phyloP scores from a whole-genome alignment of 2,797 vertebrate species.

The Sandelia bainsii region DNA sequence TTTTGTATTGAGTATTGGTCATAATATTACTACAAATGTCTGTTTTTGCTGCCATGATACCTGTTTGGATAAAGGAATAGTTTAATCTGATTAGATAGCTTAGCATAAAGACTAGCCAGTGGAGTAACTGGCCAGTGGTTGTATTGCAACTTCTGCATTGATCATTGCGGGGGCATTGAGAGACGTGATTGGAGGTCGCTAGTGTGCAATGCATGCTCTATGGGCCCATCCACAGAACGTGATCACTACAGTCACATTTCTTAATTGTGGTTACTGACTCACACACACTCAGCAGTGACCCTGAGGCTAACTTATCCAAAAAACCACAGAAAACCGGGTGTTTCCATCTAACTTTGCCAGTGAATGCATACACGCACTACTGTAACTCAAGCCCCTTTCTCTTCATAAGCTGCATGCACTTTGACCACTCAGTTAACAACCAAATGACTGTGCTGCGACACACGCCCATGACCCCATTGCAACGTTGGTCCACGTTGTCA shows the following conservation, averaged over 20 bases:
- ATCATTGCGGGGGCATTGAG: too few species aligned
- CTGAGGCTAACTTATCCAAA: conserved; percentile 2
- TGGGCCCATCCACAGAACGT: background rate
- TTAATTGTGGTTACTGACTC: conserved; percentile 45
- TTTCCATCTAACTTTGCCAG: conserved; percentile 41
- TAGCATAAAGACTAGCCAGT: too few species aligned
- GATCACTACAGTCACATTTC: conserved; percentile 39
- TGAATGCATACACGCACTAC: background rate
- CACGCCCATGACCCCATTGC: conserved; percentile 40
- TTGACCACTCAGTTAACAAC: conserved; percentile 19
- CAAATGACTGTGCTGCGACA: conserved; percentile 39
- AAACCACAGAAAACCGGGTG: conserved; percentile 35
- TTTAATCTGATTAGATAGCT: too few species aligned
- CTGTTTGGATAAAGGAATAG: too few species aligned
- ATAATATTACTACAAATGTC: too few species aligned
- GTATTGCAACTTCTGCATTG: too few species aligned
- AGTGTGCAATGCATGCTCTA: too few species aligned
- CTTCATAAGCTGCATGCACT: background rate
- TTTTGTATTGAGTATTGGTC: too few species aligned
- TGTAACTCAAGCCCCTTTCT: background rate
- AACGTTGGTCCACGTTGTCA: conserved; percentile 51
- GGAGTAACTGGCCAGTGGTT: too few species aligned
- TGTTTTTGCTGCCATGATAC: too few species aligned
- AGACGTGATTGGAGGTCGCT: too few species aligned
- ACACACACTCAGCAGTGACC: conserved; percentile 39